Evolutionary conservation across 1,140 invertebrate species (phyloP).

Genomic region (Lepidurus apus): DNA sequence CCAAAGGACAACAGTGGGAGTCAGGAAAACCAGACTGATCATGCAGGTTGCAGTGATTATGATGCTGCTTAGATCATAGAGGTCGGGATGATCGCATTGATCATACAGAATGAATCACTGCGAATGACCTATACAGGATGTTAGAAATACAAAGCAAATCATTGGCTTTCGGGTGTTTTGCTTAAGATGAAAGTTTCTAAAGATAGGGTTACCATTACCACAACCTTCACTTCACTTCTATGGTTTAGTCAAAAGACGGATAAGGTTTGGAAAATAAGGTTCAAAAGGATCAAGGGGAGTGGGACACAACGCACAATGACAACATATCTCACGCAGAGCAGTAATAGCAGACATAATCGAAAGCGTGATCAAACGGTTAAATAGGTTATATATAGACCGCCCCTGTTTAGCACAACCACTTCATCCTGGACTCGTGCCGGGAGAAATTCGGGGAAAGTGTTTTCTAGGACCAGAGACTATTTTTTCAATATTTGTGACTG

Average conservation of each 20-base stretch:
- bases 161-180: no score
- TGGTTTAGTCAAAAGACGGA: background rate
- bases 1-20: background rate
- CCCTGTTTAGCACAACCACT: background rate
- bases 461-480: no score
- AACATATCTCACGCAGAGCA: constrained; percentile 17
- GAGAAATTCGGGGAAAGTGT: background rate
- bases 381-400: background rate
- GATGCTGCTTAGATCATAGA: no score
- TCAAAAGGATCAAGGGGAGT: background rate
- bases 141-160: no score
- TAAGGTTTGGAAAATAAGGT: background rate
- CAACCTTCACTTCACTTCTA: background rate
- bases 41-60: background rate
- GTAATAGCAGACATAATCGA: constrained; percentile 15
- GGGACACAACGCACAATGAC: background rate
- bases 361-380: background rate
- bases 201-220: background rate
- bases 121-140: no score
- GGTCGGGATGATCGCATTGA: no score
- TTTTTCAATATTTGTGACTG: constrained; percentile 32
- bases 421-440: background rate
- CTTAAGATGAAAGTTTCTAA: no score
- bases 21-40: constrained; percentile 23
- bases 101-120: no score